Base-by-base conservation (phyloP, 2,888 invertebrate genomes). In the Latheticus oryzae region DNA sequence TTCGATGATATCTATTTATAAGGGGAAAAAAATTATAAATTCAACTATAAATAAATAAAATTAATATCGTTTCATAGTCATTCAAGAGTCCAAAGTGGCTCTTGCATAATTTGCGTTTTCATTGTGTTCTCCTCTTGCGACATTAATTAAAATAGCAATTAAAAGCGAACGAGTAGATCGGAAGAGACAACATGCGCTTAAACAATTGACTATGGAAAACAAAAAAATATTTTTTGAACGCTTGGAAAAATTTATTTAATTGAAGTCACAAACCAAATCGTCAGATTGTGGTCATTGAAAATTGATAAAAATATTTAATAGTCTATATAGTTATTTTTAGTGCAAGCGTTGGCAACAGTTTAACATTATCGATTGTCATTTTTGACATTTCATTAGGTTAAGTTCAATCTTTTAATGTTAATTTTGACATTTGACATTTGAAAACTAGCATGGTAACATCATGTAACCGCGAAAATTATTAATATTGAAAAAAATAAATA, bases 61-160 rank as follows among this genome's bases (percentile, higher is more conserved):
- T 53, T 35, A 53, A 43, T 43, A 33, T 43, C 21, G 32, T 28
- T n/a, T n/a, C 42, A 50, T 17, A 28, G 21, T 50, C 19, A 24
- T 50, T 50, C 38, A 28, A 30, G 40, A 30, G 23, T 21, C 30
- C 40, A 32, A 45, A 37, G 28, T 35, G 33, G 38, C 21, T 26
- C 42, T 23, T 42, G 33, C 45, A 35, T 45, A 54, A 54, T 54
- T 45, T 45, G 19, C 26, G 32, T 21, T 37, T 30, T 16, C 53
- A 54, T 54, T 54, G 53, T 45, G 45, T 43, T 24, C n/a, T 37
- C 33, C 38, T 30, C 45, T 47, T 28, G 21, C 48, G 32, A 55
- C 40, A 56, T 56, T 56, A 56, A 56, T 56, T 56, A 56, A 56
- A 56, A 42, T 50, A 33, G 56, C 56, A 56, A 50, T 56, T 56